Base-by-base conservation (phyloP, 2,888 invertebrate genomes). In the Sicus ferrugineus region DNA sequence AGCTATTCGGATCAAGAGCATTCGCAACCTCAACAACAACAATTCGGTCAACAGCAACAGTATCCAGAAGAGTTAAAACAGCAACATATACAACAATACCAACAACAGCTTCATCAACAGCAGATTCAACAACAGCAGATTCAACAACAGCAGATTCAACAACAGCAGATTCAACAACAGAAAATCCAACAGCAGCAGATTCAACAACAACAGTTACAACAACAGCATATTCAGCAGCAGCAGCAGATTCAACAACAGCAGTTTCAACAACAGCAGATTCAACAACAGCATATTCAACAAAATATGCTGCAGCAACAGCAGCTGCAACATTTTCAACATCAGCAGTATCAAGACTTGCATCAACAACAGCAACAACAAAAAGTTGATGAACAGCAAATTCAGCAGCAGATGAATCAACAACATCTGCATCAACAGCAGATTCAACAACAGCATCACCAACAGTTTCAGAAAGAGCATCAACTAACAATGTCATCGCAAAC, bases 51-150 rank as follows among this genome's bases (percentile, higher is more conserved):
- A 59, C 66, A n/a, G 11, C 67, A 64, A 26, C 52, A 59, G 21
- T 63, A 70, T 28, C 2, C 65, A 67, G 34, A 71, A 66, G 21
- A 72, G 14, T 19, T 19, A 14, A 67, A 74, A 46, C 79, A 74
- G 5, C 71, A 70, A 3, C 38, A 38, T 7, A 9, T 38, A 38
- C 38, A 38, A 38, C 62, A n/a, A 34, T 26, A 34, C 26, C 63
- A 38, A 26, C 58, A n/a, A 9, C 62, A 21, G 21, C 31, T 3
- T n/a, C 61, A 50, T 28, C 69, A 59, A 69, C 61, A 30, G 34
- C 62, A 65, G 58, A 11, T 31, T 9, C 50, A 34, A 52, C n/a
- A 9, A 52, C 3, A 34, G 30, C 46, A 50, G 19, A 19, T 63
- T 11, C 48, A 42, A 61, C 67, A 14, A 14, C 68, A 66, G 38